Base-by-base conservation (phyloP, 2,888 invertebrate species). In the Nezara viridula region DNA sequence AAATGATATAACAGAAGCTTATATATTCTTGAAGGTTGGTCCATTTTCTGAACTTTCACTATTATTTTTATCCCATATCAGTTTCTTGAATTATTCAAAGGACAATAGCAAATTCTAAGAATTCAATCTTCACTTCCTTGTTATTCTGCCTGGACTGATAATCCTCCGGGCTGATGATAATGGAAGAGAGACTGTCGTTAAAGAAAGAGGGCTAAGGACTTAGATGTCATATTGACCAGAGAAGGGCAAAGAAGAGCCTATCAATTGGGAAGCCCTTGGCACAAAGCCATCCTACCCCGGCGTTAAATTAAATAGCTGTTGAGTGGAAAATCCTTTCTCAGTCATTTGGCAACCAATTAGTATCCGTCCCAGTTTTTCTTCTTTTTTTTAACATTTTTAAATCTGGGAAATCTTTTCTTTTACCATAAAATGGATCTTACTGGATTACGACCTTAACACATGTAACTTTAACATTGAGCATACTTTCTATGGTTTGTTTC, bases 281-380 rank as follows among this genome's bases (percentile, higher is more conserved):
- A 66, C 66, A 66, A 66, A 66, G 66, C 66, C 66, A 66, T 37
- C 66, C 66, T 5, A 14, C 32, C 32, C 32, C 66, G 66, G 32
- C 66, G 32, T 66, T 66, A 66, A 66, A 66, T 66, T 66, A 66
- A 66, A 66, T 66, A 66, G 32, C 66, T 66, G 66, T 66, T 32
- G 66, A 66, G 66, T 66, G 66, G 66, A 66, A 66, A 66, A 66
- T 66, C 66, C 66, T 32, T 66, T 37, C 66, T 66, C 66, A 32
- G 66, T 32, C 66, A 66, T 66, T 66, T 66, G 66, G 66, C 66
- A 32, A 66, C 66, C 66, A 66, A 66, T 66, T 66, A 66, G 66
- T 32, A 66, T 32, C 27, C 27, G 27, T 10, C 19, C 27, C 16
- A 2, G 14, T 60, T 32, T 66, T 19, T 27, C 3, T 32, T 32